Evolutionary conservation across 2,888 invertebrate genomes (phyloP), one percentile per base, ranked within the genome.

Genomic region (Thera britannica): DNA sequence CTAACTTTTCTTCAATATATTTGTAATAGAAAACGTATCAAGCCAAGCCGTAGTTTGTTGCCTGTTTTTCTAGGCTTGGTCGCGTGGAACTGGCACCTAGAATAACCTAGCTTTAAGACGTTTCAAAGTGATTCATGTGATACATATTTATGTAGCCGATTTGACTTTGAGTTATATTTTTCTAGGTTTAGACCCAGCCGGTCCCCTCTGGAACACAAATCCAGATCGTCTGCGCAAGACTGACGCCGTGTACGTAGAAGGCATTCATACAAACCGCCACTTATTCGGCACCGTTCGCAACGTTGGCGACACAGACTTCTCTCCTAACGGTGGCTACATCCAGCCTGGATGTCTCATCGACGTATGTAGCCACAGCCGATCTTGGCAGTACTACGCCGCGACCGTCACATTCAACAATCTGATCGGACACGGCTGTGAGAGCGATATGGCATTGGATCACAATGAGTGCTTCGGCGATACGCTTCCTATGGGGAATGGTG

Each of bases 111-210:
- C 23, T 23, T 23, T 23, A 23, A 23, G 23, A 23, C 23, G 23
- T 38, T 38, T 38, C 5, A 38, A 38, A 38, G 38, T 38, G 38
- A 38, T 23, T 23, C 23, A 23, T 23, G 23, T 23, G 23, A 23
- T 23, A 23, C 23, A 23, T 23, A 23, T 23, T 23, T 23, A 23
- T 23, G 23, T 23, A 23, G 23, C 23, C 23, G 23, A 23, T 38
- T 38, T 38, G 38, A 38, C 6, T 38, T 38, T 38, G 3, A 3
- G 38, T 38, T 38, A 38, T 38, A 38, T 38, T 38, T 38, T 38
- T 38, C 38, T 62, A 86, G 86, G 82, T 49, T 70, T 86, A 59
- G 85, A 85, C 63, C 84, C 86, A 2, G 84, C 85, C 41, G 84
- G 83, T n/a, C 84, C 83, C 72, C 75, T 46, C 71, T 73, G 73